Percentiles rank a stretch among this genome's conserved stretches.
Conservation (phyloP, 2,888 invertebrate species). For the Apotomis turbidana region DNA sequence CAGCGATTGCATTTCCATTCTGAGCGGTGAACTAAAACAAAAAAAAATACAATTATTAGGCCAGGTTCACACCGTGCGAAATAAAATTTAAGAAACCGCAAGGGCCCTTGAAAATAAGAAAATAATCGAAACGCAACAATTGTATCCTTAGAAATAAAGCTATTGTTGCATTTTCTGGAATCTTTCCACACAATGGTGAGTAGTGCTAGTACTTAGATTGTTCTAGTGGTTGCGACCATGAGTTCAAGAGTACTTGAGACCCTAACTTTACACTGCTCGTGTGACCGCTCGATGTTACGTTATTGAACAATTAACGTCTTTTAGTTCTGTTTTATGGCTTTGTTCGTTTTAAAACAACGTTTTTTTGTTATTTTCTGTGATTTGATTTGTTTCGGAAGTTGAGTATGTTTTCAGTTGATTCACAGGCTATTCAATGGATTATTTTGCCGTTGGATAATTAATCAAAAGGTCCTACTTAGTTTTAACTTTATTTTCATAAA, state of each 20-base stretch:
- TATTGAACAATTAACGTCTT: slow-evolving; percentile 31
- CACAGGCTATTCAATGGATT: no score
- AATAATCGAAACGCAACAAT: slow-evolving; percentile 72
- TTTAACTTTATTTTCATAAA: no score
- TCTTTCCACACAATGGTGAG: slow-evolving; percentile 75
- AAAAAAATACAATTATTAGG: slow-evolving; percentile 46
- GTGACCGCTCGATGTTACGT: slow-evolving; percentile 35
- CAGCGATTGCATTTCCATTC: slow-evolving; percentile 63
- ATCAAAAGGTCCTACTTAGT: no score
- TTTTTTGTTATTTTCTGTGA: background rate
- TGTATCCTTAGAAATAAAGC: slow-evolving; percentile 69
- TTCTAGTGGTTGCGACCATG: slow-evolving; percentile 60
- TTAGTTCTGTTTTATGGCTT: slow-evolving; percentile 20
- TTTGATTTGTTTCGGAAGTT: background rate
- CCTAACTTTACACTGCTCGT: slow-evolving; percentile 27
- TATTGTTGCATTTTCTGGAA: slow-evolving; percentile 70
- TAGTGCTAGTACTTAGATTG: slow-evolving; percentile 71
- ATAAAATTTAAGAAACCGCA: slow-evolving; percentile 41
- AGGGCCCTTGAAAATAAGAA: slow-evolving; percentile 63
- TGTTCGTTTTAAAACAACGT: background rate
- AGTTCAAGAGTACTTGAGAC: slow-evolving; percentile 59
- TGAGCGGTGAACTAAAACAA: slow-evolving; percentile 28
- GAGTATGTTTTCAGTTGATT: no score
- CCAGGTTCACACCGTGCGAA: slow-evolving; percentile 49
- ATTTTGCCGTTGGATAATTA: no score